Percentiles rank a stretch among this genome's conserved stretches.
Evolutionary conservation across 53 echinoderm and acorn worm genomes (phyloP).

Genomic region (Hippasteria phrygiana): DNA sequence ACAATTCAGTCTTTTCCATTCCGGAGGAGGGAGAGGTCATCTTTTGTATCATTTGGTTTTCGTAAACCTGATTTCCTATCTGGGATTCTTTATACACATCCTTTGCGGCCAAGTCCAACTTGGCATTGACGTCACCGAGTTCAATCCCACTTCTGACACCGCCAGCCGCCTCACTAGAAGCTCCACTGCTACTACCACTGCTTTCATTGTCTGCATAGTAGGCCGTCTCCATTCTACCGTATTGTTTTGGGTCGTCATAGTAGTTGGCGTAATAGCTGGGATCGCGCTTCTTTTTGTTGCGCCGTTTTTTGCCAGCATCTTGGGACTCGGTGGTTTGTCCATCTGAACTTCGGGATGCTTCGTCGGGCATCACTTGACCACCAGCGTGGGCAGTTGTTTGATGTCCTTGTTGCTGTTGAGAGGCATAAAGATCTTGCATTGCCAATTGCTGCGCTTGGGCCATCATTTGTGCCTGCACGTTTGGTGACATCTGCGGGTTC

Average conservation of each 20-base stretch:
- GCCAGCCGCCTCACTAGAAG: conserved; percentile 49
- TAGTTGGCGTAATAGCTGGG: conserved; percentile 83
- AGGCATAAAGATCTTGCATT: neutral
- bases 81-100: conserved; percentile 11
- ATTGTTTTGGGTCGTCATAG: conserved; percentile 65
- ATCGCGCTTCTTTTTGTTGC: conserved; percentile 94
- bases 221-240: conserved; percentile 44
- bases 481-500: neutral
- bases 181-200: conserved; percentile 62
- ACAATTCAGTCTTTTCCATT: neutral
- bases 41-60: conserved; percentile 7
- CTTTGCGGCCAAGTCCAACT: neutral
- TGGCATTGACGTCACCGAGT: neutral
- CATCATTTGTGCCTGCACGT: conserved; percentile 4
- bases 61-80: neutral
- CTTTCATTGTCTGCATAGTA: conserved; percentile 72
- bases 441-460: conserved; percentile 16
- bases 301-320: conserved; percentile 66
- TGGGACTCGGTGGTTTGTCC: conserved; percentile 19
- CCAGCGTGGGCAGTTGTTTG: neutral
- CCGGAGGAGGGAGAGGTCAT: neutral
- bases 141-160: conserved; percentile 43
- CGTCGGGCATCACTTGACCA: conserved; percentile 11
- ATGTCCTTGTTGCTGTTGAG: neutral
- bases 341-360: conserved; percentile 34